These are phyloP conservation scores for Thecocarcelia acutangulata DNA, from an alignment of 2,888 invertebrate genomes.

Conservation along the genomic window DNA sequence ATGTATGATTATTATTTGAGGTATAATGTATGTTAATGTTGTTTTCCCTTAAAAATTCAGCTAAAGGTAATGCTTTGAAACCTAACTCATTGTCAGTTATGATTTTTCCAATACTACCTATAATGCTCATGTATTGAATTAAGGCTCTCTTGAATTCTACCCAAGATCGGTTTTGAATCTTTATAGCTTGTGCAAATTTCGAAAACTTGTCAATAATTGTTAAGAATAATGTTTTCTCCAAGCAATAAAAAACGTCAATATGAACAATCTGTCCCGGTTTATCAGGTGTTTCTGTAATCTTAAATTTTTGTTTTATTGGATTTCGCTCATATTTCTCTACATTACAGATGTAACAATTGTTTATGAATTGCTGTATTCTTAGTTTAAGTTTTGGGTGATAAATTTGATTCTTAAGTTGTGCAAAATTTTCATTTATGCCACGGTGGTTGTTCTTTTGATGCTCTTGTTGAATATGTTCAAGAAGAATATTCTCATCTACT, in stretches of 20 bases:
- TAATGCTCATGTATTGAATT: constrained; percentile 56
- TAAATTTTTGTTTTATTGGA: constrained; percentile 60
- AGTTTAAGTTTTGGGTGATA: constrained; percentile 36
- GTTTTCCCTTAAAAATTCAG: constrained; percentile 65
- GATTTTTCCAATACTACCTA: constrained; percentile 61
- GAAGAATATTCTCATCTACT: constrained; percentile 9
- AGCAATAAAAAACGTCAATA: constrained; percentile 65
- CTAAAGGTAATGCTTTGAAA: too few species aligned
- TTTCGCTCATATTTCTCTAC: constrained; percentile 49
- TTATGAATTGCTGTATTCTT: too few species aligned
- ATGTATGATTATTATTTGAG: too few species aligned
- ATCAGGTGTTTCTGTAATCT: constrained; percentile 70
- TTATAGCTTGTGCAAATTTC: constrained; percentile 35
- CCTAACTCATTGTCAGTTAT: constrained; percentile 67
- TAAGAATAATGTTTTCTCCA: constrained; percentile 5
- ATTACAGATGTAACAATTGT: constrained; percentile 38
- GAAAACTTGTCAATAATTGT: constrained; percentile 30
- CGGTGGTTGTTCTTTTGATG: constrained; percentile 29
- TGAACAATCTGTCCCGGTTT: constrained; percentile 71
- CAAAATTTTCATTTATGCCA: constrained; percentile 35
- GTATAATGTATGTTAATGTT: too few species aligned
- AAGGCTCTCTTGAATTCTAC: constrained; percentile 63
- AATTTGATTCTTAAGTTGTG: background rate
- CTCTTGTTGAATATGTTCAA: constrained; percentile 10
- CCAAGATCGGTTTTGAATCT: constrained; percentile 63